phyloP scores from a whole-genome alignment of 1,140 invertebrate genomes.

The Drosophila tani region DNA sequence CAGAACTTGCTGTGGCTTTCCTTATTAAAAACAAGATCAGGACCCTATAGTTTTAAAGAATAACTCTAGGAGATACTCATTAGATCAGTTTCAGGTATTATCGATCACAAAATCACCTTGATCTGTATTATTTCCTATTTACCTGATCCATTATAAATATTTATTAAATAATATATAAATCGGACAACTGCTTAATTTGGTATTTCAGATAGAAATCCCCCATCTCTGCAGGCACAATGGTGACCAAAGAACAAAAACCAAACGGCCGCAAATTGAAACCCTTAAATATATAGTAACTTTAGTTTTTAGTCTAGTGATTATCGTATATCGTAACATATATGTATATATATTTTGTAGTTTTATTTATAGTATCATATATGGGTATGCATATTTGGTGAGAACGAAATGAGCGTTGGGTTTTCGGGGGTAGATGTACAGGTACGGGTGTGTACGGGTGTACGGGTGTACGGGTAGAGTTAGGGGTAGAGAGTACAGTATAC shows the following conservation, averaged over 20 bases:
- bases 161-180: too few species aligned
- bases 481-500: conserved; percentile 52
- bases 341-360: neutral
- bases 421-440: neutral
- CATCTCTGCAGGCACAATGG: conserved; percentile 9
- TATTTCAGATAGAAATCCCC: neutral
- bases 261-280: conserved; percentile 6
- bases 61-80: too few species aligned
- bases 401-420: conserved; percentile 11
- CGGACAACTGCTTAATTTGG: too few species aligned
- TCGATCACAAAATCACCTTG: too few species aligned
- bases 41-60: too few species aligned
- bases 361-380: conserved; percentile 11
- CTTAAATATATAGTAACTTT: conserved; percentile 32
- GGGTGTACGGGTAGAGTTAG: conserved; percentile 31
- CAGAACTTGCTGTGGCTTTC: too few species aligned
- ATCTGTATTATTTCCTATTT: too few species aligned
- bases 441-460: conserved; percentile 17
- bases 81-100: too few species aligned
- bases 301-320: conserved; percentile 26
- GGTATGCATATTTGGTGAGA: conserved; percentile 17
- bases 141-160: too few species aligned
- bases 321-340: conserved; percentile 23
- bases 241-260: conserved; percentile 35
- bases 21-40: too few species aligned